phyloP scores from a whole-genome alignment of 2,888 invertebrate species.

The Crossocerus cetratus region DNA sequence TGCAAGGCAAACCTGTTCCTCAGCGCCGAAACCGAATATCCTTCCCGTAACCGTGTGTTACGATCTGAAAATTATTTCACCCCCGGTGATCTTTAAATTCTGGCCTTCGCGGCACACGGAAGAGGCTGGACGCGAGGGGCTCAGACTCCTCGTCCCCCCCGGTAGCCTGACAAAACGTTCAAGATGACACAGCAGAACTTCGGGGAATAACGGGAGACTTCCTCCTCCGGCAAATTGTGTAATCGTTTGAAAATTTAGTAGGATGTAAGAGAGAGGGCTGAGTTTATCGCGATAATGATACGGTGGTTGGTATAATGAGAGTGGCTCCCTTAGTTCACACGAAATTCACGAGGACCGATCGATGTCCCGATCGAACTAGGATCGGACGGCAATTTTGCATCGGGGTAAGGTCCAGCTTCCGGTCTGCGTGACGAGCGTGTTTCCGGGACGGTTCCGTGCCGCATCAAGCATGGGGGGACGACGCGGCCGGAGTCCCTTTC shows the following conservation, averaged over 20 bases:
- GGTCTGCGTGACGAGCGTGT: slow-evolving; percentile 58
- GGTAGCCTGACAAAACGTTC: background rate
- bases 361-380: slow-evolving; percentile 29
- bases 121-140: slow-evolving; percentile 19
- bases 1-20: slow-evolving; percentile 72
- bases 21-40: slow-evolving; percentile 55
- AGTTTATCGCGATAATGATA: too few relatives aligned
- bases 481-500: slow-evolving; percentile 49
- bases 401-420: slow-evolving; percentile 50
- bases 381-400: slow-evolving; percentile 35
- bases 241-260: background rate
- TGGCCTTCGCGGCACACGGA: slow-evolving; percentile 35
- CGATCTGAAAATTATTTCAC: slow-evolving; percentile 58
- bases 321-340: slow-evolving; percentile 23
- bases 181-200: slow-evolving; percentile 5
- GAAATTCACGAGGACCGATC: background rate
- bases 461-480: slow-evolving; percentile 50
- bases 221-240: background rate
- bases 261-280: too few relatives aligned
- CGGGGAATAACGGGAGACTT: background rate
- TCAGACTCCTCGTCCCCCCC: background rate
- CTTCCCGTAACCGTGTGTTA: slow-evolving; percentile 52
- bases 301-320: background rate
- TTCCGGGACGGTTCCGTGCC: slow-evolving; percentile 62
- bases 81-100: slow-evolving; percentile 56